Base-by-base conservation (phyloP, 2,797 vertebrate species). In the Epinephelus malabaricus region DNA sequence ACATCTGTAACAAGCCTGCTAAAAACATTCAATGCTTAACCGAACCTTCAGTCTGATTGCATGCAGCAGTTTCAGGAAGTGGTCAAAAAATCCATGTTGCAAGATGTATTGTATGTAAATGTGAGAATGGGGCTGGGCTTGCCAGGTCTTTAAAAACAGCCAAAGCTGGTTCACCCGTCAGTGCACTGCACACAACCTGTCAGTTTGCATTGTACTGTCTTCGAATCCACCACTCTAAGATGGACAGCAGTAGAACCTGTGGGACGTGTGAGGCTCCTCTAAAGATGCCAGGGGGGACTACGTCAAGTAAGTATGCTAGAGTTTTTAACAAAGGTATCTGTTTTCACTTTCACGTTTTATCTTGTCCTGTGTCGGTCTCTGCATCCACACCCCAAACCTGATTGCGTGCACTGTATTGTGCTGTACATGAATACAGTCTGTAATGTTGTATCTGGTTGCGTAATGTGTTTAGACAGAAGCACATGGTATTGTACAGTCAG, bases 251-350 rank as follows among this genome's bases (percentile, higher is more conserved):
- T 1, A 9, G 2, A 43, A 11, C 40, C 10, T 40, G 38, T 40
- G 38, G 10, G 10, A 40, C 10, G 6, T 11, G 8, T 9, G 38
- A 40, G 10, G 10, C 2, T 40, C 38, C 38, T 40, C 2, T 11
- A 43, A 50, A 27, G 64, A 76, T 75, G 86, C 6, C 25, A 23
- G 13, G 0, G 0, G 14, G n/a, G 1, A 3, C 0, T 2, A 43
- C 5, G 0, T 34, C 34, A 2, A 2, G 85, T 87, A 47, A 87
- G 85, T 84, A 54, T 17, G n/a, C 2, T 9, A n/a, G 1, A 0
- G 1, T 18, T 50, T 65, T 38, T 18, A 2, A 1, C 19, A 23
- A 4, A 2, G 2, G 2, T 19, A 19, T 46, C 15, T 10, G 3
- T 21, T 8, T 6, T 34, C 6, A 34, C 7, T 34, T 14, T 25